Conservation (phyloP, 2,888 invertebrate species). For the Temnothorax ravouxi region DNA sequence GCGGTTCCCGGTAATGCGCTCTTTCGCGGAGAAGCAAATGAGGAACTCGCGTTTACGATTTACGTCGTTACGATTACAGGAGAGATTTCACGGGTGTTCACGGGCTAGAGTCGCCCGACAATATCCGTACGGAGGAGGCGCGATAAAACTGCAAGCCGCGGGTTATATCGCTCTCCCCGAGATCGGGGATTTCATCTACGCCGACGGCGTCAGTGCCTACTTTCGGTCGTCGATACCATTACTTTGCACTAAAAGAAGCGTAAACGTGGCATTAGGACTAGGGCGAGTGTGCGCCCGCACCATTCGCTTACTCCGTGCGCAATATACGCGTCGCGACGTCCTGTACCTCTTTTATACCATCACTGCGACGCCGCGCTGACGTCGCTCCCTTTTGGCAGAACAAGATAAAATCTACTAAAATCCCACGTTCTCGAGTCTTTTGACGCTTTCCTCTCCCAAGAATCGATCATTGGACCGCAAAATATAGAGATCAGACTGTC, state of each 20-base stretch:
- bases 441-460: constrained; percentile 23
- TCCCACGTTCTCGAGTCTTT: constrained; percentile 37
- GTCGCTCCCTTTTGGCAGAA: constrained; percentile 27
- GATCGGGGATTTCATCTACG: constrained; percentile 15
- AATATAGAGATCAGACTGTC: neutral
- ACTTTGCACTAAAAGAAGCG: constrained; percentile 75
- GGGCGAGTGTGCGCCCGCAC: constrained; percentile 43
- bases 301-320: neutral
- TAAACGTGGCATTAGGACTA: constrained; percentile 74
- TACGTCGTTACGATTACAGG: constrained; percentile 54
- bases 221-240: constrained; percentile 75
- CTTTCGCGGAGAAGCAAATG: constrained; percentile 39
- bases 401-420: constrained; percentile 42
- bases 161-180: constrained; percentile 20
- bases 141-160: constrained; percentile 59
- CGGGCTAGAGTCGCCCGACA: constrained; percentile 23
- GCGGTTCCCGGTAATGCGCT: neutral
- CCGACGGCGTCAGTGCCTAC: constrained; percentile 63
- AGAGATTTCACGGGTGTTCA: constrained; percentile 62
- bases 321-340: constrained; percentile 13
- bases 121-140: constrained; percentile 29
- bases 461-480: neutral
- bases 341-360: constrained; percentile 24
- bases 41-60: constrained; percentile 57
- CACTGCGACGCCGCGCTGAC: constrained; percentile 37